These are phyloP conservation scores for Tenebrosternarchus preto DNA, from an alignment of 2,113 vertebrate genomes.

Conservation along the genomic window DNA sequence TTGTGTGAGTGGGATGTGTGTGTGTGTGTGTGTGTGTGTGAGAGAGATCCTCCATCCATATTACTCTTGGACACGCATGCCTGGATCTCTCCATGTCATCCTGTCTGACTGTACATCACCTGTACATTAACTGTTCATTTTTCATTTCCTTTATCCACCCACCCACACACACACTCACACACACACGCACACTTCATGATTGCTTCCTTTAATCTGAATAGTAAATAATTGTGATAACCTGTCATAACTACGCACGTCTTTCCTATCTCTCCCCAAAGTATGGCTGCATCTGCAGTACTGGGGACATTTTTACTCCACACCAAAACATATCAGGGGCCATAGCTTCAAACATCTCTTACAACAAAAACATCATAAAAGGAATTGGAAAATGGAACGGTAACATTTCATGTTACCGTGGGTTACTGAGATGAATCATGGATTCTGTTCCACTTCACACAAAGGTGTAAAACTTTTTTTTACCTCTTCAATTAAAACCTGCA, in stretches of 20 bases:
- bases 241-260: conserved; percentile 16
- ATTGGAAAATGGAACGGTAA: no score
- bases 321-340: neutral
- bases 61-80: neutral
- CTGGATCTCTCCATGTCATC: neutral
- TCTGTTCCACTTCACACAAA: no score
- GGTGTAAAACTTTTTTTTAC: no score
- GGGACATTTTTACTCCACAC: neutral
- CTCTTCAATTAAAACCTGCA: no score
- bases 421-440: no score
- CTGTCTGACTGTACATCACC: neutral
- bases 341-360: no score
- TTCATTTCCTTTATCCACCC: neutral
- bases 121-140: no score
- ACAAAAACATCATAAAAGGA: no score
- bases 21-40: neutral
- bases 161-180: conserved; percentile 17
- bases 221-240: conserved; percentile 43
- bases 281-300: conserved; percentile 8
- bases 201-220: conserved; percentile 1
- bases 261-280: conserved; percentile 35
- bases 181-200: neutral
- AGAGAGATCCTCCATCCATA: neutral
- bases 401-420: no score
- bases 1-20: no score